Percentiles rank a stretch among this genome's conserved stretches.
These are phyloP conservation scores for Nesogale talazaci DNA, from an alignment of 2,113 vertebrate species.

Conservation along the genomic window DNA sequence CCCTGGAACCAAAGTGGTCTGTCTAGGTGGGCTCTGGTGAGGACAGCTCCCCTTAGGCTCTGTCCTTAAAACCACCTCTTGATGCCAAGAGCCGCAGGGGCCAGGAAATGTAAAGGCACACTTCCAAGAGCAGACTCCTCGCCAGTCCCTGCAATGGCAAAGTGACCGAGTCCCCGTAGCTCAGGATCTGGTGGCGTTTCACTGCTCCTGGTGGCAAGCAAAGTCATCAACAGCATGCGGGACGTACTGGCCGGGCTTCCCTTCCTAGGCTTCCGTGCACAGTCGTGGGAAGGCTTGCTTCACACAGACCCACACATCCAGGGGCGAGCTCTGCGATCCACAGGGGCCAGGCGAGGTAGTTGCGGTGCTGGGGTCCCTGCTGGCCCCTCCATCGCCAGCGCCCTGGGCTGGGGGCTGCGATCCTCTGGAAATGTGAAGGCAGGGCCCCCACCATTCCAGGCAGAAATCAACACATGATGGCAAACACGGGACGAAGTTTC, in stretches of 20 bases:
- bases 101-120: not conserved
- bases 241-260: not conserved
- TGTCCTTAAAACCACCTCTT: conserved; percentile 75
- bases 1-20: conserved; percentile 59
- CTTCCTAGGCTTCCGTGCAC: not conserved
- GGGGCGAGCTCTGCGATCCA: not conserved
- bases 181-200: too few relatives aligned
- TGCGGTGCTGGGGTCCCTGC: not conserved
- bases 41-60: conserved; percentile 30
- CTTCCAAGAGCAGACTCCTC: not conserved
- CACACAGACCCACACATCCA: not conserved
- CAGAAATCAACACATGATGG: conserved; percentile 45
- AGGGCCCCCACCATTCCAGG: too few relatives aligned
- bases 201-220: not conserved
- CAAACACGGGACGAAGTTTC: conserved; percentile 58
- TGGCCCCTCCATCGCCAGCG: not conserved
- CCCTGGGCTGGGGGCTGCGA: not conserved
- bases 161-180: not conserved
- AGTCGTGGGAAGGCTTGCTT: not conserved
- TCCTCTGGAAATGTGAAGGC: not conserved
- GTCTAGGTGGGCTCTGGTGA: conserved; percentile 17
- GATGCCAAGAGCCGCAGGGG: conserved; percentile 74
- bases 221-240: not conserved
- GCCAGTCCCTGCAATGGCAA: not conserved
- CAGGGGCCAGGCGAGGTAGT: not conserved